phyloP scores from a whole-genome alignment of 2,113 vertebrate genomes.

The Nyctibius bracteatus region DNA sequence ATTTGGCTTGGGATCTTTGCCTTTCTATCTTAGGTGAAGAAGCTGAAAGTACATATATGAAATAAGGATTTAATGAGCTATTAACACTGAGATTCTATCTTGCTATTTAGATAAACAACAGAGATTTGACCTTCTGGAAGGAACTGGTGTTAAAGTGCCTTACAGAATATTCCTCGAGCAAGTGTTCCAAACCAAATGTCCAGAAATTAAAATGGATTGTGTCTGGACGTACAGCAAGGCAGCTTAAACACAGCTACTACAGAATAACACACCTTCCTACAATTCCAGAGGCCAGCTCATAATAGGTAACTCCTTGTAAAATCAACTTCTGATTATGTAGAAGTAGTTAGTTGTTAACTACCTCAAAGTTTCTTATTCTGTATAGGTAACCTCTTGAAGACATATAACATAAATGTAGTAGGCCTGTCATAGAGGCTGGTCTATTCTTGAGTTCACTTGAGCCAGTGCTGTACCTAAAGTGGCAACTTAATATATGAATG shows the following conservation, averaged over 20 bases:
- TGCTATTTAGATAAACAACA: conserved; percentile 78
- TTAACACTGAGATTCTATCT: not conserved
- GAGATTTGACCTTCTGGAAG: conserved; percentile 86
- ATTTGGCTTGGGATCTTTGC: not conserved
- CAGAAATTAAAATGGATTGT: conserved; percentile 96
- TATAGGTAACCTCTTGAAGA: not conserved
- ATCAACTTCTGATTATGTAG: not conserved
- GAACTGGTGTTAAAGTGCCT: conserved; percentile 92
- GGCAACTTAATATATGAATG: not conserved
- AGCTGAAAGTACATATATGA: not conserved
- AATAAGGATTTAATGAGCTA: not conserved
- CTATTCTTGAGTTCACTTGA: not conserved
- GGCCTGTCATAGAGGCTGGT: not conserved
- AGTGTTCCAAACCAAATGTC: conserved; percentile 86
- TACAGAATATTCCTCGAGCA: conserved; percentile 87
- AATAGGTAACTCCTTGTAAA: conserved; percentile 29
- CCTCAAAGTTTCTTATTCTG: not conserved
- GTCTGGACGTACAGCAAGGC: conserved; percentile 89
- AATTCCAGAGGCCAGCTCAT: conserved; percentile 87
- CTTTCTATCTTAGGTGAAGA: not conserved
- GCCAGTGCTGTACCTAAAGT: not conserved
- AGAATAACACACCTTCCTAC: conserved; percentile 93
- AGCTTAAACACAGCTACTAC: conserved; percentile 93
- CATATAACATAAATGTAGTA: not conserved
- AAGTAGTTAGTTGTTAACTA: not conserved